These are phyloP conservation scores for Arctocebus calabarensis DNA, from an alignment of 2,797 vertebrate species.

Conservation along the genomic window DNA sequence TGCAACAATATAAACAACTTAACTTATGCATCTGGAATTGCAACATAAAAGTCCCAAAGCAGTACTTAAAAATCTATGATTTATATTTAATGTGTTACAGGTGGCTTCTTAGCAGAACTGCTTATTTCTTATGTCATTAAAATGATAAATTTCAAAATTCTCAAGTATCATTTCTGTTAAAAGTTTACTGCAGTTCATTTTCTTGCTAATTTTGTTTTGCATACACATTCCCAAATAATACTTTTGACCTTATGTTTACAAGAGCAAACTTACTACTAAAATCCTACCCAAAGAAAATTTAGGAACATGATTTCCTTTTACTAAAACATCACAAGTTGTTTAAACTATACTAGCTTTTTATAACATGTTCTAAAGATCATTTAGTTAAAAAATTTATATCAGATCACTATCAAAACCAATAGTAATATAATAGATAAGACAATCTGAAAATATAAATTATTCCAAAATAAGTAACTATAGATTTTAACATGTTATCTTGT, in stretches of 20 bases:
- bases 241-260: slow-evolving; percentile 68
- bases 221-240: slow-evolving; percentile 64
- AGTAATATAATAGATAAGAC: slow-evolving; percentile 53
- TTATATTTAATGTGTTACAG: slow-evolving; percentile 82
- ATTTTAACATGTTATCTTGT: slow-evolving; percentile 37
- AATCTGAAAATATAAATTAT: slow-evolving; percentile 51
- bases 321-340: slow-evolving; percentile 68
- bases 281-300: slow-evolving; percentile 74
- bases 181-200: slow-evolving; percentile 77
- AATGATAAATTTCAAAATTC: slow-evolving; percentile 78
- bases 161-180: slow-evolving; percentile 74
- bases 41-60: slow-evolving; percentile 78
- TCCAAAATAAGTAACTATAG: slow-evolving; percentile 46
- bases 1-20: slow-evolving; percentile 70
- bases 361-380: slow-evolving; percentile 61
- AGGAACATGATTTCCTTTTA: slow-evolving; percentile 51
- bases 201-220: slow-evolving; percentile 80
- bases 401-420: slow-evolving; percentile 51
- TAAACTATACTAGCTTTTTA: slow-evolving; percentile 59
- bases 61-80: slow-evolving; percentile 69
- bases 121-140: slow-evolving; percentile 76
- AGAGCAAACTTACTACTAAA: slow-evolving; percentile 67
- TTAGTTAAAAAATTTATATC: slow-evolving; percentile 19
- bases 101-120: slow-evolving; percentile 80
- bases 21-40: slow-evolving; percentile 78